Evolutionary conservation across 2,113 vertebrate genomes (phyloP), one percentile per base, ranked within the genome.

Genomic region (Macheiramphus alcinus): DNA sequence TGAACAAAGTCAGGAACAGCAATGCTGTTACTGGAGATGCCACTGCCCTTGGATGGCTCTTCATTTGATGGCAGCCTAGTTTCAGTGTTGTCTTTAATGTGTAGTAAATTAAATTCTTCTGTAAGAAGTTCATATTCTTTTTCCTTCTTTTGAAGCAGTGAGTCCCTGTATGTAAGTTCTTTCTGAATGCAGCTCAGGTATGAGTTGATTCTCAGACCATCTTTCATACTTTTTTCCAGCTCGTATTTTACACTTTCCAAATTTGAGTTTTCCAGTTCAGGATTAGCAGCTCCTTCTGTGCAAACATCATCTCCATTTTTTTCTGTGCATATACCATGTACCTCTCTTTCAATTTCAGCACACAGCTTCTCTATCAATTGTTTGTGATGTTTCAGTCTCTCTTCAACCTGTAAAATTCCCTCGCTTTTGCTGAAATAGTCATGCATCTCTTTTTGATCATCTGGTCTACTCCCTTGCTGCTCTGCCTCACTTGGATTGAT

Each of bases 51-150:
- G 40, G 89, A 96, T 73, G 96, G 94, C 23, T 88, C 97, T 80
- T 98, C 98, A 40, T 95, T 80, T 26, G 93, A 45, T 11, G 92
- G 94, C 74, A 75, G 67, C 53, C 91, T 96, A 45, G 76, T 76
- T 72, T 97, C 98, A 53, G 55, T 85, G 81, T 95, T 93, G 50
- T 98, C 98, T 73, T 80, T 97, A 27, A 98, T 72, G 40, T 98
- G 98, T 70, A 99, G 79, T 2, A 97, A 97, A 94, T 92, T 98
- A 43, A 99, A 97, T 95, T 99, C 99, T 61, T 98, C 93, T 23
- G 98, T 98, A 48, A 99, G 97, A 76, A 98, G 97, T 97, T 99
- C 98, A 78, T 99, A 99, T 89, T 99, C 99, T 89, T 98, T 98
- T 73, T 98, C 98, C 95, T 98, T 99, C 86, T 98, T 98, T 83